Percentiles rank a stretch among this genome's conserved stretches.
These are phyloP conservation scores for Lepidonotus clava DNA, from an alignment of 2,888 invertebrate genomes.

Conservation along the genomic window DNA sequence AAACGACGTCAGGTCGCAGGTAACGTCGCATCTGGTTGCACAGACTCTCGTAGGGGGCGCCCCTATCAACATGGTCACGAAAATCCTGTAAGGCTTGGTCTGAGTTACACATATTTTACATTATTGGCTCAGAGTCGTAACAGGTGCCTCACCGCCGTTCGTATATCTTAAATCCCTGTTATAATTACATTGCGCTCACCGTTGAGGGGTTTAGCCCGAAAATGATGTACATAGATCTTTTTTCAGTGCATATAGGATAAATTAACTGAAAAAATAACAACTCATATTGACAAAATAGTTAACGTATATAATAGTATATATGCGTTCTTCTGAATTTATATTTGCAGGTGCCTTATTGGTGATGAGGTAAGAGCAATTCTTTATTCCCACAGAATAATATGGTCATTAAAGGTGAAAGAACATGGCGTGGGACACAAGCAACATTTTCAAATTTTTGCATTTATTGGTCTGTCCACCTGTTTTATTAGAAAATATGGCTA, in stretches of 20 bases:
- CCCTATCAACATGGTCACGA: no score
- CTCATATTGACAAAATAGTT: neutral
- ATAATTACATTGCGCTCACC: neutral
- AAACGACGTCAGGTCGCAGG: no score
- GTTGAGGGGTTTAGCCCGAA: neutral
- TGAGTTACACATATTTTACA: no score
- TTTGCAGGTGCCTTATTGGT: slow-evolving; percentile 75
- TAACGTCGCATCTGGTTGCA: no score
- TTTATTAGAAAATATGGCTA: neutral
- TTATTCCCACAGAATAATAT: neutral
- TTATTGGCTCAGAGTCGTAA: no score
- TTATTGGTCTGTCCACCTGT: neutral
- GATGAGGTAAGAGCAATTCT: slow-evolving; percentile 72
- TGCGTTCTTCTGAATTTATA: slow-evolving; percentile 48
- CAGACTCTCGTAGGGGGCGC: no score
- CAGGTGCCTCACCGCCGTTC: no score
- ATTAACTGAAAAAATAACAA: neutral
- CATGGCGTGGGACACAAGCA: no score
- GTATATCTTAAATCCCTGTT: neutral
- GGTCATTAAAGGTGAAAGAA: no score
- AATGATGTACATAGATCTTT: neutral
- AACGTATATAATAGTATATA: neutral
- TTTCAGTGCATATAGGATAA: neutral
- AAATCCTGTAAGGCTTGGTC: no score
- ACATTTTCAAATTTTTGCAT: neutral